phyloP scores from a whole-genome alignment of 1,140 invertebrate species.

The Lordiphosa clarofinis region DNA sequence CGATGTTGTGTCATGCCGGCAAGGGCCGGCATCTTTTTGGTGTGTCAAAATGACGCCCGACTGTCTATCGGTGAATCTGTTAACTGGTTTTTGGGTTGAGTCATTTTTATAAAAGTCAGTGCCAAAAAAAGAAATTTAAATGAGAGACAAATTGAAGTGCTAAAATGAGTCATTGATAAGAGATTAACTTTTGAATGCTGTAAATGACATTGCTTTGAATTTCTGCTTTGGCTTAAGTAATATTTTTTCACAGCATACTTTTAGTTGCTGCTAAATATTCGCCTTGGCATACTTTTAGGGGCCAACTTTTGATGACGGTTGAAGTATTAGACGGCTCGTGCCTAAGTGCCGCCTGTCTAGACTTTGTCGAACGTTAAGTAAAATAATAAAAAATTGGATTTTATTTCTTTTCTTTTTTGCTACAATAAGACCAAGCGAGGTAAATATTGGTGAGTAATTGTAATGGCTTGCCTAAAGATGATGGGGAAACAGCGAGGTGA shows the following conservation, averaged over 20 bases:
- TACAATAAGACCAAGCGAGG: constrained; percentile 23
- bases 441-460: constrained; percentile 58
- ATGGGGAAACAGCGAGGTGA: not conserved
- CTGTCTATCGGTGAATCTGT: constrained; percentile 36
- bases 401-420: not conserved
- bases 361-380: constrained; percentile 40
- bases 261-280: constrained; percentile 53
- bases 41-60: constrained; percentile 52
- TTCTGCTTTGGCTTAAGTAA: constrained; percentile 25
- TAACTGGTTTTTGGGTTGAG: too few relatives aligned
- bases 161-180: constrained; percentile 11
- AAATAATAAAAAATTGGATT: constrained; percentile 46
- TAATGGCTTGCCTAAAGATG: constrained; percentile 23
- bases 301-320: not conserved
- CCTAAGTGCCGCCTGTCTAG: constrained; percentile 56
- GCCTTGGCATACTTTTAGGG: constrained; percentile 7
- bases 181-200: constrained; percentile 20
- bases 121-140: constrained; percentile 4
- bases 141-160: not conserved
- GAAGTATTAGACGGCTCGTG: constrained; percentile 29
- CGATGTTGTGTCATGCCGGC: constrained; percentile 21
- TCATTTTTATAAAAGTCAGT: not conserved
- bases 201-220: not conserved
- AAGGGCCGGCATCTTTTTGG: constrained; percentile 28
- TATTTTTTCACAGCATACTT: constrained; percentile 51